phyloP scores from a whole-genome alignment of 2,797 vertebrate species.

The Brachyalestes nurse region DNA sequence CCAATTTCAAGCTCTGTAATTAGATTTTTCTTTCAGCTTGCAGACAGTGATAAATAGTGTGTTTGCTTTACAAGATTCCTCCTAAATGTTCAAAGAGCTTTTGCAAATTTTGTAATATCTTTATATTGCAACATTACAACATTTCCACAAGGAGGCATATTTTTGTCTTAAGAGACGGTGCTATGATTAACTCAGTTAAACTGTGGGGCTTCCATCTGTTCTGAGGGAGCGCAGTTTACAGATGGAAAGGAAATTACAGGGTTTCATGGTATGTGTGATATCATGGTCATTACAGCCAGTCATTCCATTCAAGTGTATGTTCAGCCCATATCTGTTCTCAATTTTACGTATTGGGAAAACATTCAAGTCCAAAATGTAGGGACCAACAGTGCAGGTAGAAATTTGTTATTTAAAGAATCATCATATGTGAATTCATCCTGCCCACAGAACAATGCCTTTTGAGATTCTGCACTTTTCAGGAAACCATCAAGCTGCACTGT shows the following conservation, averaged over 20 bases:
- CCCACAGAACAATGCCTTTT: neutral
- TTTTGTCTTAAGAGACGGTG: constrained; percentile 41
- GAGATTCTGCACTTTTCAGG: neutral
- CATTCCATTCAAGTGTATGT: constrained; percentile 56
- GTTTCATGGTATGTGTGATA: constrained; percentile 70
- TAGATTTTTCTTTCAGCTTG: neutral
- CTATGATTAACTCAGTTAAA: constrained; percentile 46
- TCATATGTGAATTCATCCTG: neutral
- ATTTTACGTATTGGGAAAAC: neutral
- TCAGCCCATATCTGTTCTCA: constrained; percentile 2
- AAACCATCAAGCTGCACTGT: constrained; percentile 1
- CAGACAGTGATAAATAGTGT: neutral
- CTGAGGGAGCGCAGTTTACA: constrained; percentile 66
- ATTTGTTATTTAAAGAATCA: neutral
- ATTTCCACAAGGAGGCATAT: constrained; percentile 22
- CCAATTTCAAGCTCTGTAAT: neutral
- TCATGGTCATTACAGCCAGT: constrained; percentile 71
- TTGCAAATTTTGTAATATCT: constrained; percentile 4
- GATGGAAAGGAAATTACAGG: constrained; percentile 78
- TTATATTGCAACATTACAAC: neutral
- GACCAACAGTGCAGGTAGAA: constrained; percentile 10
- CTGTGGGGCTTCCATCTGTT: constrained; percentile 64
- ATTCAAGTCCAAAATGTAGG: neutral
- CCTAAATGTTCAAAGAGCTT: neutral
- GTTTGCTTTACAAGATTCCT: neutral